Percentiles rank a stretch among this genome's conserved stretches.
Conservation (phyloP, 2,797 vertebrate genomes). For the Synaphobranchus kaupii region DNA sequence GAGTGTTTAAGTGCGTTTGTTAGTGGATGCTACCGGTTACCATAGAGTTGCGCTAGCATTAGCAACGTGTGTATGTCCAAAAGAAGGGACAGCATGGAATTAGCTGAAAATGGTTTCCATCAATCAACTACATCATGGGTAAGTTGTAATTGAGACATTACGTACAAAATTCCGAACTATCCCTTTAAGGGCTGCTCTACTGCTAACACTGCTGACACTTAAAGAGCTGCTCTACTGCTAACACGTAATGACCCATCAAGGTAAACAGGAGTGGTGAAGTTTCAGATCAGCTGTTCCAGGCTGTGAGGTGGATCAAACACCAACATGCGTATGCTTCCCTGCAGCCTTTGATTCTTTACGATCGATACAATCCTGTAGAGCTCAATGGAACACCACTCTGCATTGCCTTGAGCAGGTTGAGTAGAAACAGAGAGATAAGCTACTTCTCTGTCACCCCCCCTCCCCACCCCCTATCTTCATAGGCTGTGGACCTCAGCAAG, state of each 20-base stretch:
- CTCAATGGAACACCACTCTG: background rate
- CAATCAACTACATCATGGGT: too few species aligned
- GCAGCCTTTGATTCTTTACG: background rate
- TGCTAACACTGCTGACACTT: too few species aligned
- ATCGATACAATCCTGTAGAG: background rate
- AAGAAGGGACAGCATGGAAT: too few species aligned
- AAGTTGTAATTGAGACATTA: too few species aligned
- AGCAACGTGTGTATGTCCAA: too few species aligned
- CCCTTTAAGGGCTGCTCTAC: too few species aligned
- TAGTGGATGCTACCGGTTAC: too few species aligned
- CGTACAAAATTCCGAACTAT: too few species aligned
- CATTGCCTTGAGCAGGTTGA: background rate
- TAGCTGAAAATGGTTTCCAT: too few species aligned
- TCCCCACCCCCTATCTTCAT: conserved; percentile 39
- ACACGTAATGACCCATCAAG: background rate
- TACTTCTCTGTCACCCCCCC: conserved; percentile 11
- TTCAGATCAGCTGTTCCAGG: background rate
- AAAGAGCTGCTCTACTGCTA: background rate
- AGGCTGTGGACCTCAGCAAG: conserved; percentile 90
- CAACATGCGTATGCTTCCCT: background rate
- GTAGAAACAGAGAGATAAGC: background rate
- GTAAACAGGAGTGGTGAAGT: background rate
- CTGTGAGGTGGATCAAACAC: background rate
- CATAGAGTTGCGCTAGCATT: too few species aligned
- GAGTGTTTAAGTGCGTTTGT: too few species aligned